These are phyloP conservation scores for Schlechtendalia chinensis DNA, from an alignment of 1,140 invertebrate species.

Conservation along the genomic window DNA sequence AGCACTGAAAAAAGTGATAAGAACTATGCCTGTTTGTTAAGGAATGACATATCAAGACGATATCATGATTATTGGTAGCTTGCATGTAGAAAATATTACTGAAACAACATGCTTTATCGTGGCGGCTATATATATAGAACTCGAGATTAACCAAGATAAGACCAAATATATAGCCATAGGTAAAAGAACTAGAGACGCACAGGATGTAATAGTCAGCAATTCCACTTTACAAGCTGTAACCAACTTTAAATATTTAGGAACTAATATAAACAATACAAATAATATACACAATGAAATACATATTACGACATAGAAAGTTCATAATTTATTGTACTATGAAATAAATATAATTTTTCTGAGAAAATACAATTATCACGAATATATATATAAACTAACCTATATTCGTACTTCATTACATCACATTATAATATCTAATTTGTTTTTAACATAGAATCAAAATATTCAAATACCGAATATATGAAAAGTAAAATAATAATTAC, in stretches of 20 bases:
- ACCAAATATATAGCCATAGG: not conserved
- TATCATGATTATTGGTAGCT: not conserved
- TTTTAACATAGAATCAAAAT: too few relatives aligned
- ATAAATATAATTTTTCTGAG: too few relatives aligned
- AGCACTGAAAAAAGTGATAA: not conserved
- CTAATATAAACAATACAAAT: not conserved
- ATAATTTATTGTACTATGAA: too few relatives aligned
- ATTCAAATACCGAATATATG: too few relatives aligned
- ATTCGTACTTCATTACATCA: too few relatives aligned
- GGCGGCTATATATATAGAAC: not conserved
- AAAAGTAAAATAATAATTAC: too few relatives aligned
- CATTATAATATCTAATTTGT: too few relatives aligned
- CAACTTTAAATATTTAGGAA: not conserved
- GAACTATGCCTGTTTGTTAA: not conserved
- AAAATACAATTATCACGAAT: too few relatives aligned
- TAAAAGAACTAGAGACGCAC: not conserved
- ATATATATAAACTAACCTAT: too few relatives aligned
- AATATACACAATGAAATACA: too few relatives aligned
- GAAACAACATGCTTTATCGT: not conserved
- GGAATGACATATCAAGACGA: not conserved
- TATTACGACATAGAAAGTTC: too few relatives aligned
- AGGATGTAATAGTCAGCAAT: not conserved
- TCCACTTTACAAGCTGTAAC: not conserved
- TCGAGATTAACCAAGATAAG: not conserved
- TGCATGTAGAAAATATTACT: not conserved